Evolutionary conservation across 2,888 invertebrate species (phyloP), one percentile per base, ranked within the genome.

Genomic region (Poecilus cupreus): DNA sequence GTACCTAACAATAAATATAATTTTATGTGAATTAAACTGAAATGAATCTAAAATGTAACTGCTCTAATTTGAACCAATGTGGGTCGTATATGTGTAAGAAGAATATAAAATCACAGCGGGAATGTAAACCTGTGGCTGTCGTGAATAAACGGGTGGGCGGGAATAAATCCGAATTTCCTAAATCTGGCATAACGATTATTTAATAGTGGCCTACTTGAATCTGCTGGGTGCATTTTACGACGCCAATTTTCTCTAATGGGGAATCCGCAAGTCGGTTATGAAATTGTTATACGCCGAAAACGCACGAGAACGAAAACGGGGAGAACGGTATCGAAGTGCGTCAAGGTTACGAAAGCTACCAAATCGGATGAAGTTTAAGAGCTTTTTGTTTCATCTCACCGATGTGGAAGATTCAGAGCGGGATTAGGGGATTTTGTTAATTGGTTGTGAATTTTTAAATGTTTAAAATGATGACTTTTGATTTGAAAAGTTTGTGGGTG

Each of bases 151-250:
- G 10, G 11, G n/a, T 13, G n/a, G 16, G 37, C 18, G 32, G 1
- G 64, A 68, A 72, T 72, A 72, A 72, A 72, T 72, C 72, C 32
- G 24, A 46, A 72, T 72, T 72, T 72, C 32, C 16, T 72, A 72
- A 72, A 72, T 72, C 72, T 72, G 72, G 46, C 11, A 24, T 72
- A 72, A 72, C 72, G 72, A 46, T 72, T 72, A 72, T 72, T 72
- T 72, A 72, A 72, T 46, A 72, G 72, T 22, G 46, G 72, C 43
- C 72, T 37, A 72, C 72, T 72, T 72, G 46, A 46, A 43, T 72
- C 22, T 72, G 46, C 46, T 72, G 18, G 72, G 26, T 72, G 46
- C 46, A 72, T 72, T 72, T 72, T 72, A 72, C 24, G 72, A 72
- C 46, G 46, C 72, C 72, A 72, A 72, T 72, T 72, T 72, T 72